phyloP scores from a whole-genome alignment of 2,113 vertebrate genomes.

The Notothenia coriiceps region DNA sequence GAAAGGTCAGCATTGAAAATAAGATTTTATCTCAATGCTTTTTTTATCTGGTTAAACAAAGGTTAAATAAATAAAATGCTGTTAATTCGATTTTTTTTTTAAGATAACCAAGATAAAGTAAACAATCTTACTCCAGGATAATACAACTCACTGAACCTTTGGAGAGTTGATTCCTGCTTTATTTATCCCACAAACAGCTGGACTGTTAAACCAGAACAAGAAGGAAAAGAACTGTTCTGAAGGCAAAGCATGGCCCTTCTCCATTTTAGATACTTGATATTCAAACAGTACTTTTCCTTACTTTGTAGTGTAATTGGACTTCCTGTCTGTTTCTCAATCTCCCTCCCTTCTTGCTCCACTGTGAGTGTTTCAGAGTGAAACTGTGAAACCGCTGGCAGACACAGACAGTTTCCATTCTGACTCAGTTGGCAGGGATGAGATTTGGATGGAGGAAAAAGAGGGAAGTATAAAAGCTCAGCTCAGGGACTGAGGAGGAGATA shows the following conservation, averaged over 20 bases:
- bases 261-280: neutral
- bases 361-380: slow-evolving; percentile 54
- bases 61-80: too few relatives aligned
- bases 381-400: slow-evolving; percentile 70
- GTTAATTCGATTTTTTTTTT: neutral
- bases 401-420: slow-evolving; percentile 67
- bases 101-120: neutral
- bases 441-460: slow-evolving; percentile 25
- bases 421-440: slow-evolving; percentile 47
- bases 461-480: slow-evolving; percentile 39
- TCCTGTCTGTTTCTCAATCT: slow-evolving; percentile 1
- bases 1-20: too few relatives aligned
- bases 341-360: slow-evolving; percentile 9
- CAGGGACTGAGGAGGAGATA: slow-evolving; percentile 42
- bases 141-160: neutral
- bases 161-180: neutral
- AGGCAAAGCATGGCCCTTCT: neutral
- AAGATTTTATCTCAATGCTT: too few relatives aligned
- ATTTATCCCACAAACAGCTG: neutral
- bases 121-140: neutral
- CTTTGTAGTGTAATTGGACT: neutral
- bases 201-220: neutral
- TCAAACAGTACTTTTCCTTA: neutral
- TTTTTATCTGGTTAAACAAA: too few relatives aligned
- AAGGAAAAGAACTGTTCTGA: neutral